These are phyloP conservation scores for Diploptera punctata DNA, from an alignment of 2,888 invertebrate species.

Conservation along the genomic window DNA sequence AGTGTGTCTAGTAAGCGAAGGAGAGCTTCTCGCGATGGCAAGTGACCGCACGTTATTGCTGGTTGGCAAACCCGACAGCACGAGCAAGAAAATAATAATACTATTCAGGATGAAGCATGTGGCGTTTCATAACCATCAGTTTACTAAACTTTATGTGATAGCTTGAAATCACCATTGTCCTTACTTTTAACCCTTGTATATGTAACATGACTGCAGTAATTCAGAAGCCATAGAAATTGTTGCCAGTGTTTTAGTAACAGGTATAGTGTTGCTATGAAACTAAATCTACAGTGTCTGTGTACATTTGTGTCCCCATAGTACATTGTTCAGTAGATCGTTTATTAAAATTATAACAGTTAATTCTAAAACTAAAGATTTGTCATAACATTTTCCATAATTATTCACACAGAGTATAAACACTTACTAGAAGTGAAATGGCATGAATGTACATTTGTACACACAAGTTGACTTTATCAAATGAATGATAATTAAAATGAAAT, in stretches of 20 bases:
- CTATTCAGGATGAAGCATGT: slow-evolving; percentile 10
- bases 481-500: background rate
- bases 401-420: no score
- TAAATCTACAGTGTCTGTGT: slow-evolving; percentile 20
- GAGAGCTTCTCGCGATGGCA: slow-evolving; percentile 74
- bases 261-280: background rate
- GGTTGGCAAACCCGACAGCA: slow-evolving; percentile 10
- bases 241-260: background rate
- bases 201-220: background rate
- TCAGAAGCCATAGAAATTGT: background rate
- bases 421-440: no score
- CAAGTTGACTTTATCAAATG: background rate
- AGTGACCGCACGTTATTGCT: slow-evolving; percentile 63
- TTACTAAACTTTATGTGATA: slow-evolving; percentile 15
- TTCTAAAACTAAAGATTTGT: no score
- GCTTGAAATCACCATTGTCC: background rate
- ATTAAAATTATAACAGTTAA: no score
- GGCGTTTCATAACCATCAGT: background rate
- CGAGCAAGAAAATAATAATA: background rate
- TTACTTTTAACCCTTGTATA: background rate
- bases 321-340: background rate
- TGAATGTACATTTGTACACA: no score
- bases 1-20: slow-evolving; percentile 59
- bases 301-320: slow-evolving; percentile 7
- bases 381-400: no score